Conservation (phyloP, 1,140 invertebrate species). For the Drosophila kikkawai region DNA sequence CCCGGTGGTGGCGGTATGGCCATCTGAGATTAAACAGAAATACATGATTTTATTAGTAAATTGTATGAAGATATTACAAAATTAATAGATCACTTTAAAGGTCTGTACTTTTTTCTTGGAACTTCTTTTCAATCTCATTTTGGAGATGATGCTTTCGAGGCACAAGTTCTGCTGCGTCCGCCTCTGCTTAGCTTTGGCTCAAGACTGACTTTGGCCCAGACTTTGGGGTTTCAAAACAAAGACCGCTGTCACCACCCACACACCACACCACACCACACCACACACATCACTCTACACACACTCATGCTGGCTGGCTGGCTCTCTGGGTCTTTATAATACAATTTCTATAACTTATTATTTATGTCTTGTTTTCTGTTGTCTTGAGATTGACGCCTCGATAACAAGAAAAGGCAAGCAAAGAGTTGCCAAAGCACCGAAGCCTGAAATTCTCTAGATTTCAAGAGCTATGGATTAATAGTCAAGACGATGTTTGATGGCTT, state of each 20-base stretch:
- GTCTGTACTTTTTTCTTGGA: conserved; percentile 52
- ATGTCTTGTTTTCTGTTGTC: conserved; percentile 56
- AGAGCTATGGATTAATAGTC: neutral
- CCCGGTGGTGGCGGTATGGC: conserved; percentile 87
- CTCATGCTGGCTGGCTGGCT: conserved; percentile 5
- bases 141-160: neutral
- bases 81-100: neutral
- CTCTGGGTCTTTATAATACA: conserved; percentile 50
- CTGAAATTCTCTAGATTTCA: conserved; percentile 31
- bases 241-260: conserved; percentile 68
- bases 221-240: conserved; percentile 21
- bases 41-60: neutral
- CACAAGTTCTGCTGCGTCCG: conserved; percentile 34
- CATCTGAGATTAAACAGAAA: conserved; percentile 72
- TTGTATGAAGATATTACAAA: neutral
- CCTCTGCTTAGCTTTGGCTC: conserved; percentile 35
- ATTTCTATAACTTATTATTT: conserved; percentile 73
- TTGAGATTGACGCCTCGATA: conserved; percentile 72
- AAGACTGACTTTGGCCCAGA: conserved; percentile 51
- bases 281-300: conserved; percentile 12
- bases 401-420: conserved; percentile 43
- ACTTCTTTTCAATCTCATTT: conserved; percentile 60
- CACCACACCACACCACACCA: conserved; percentile 17
- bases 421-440: conserved; percentile 46
- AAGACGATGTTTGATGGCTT: neutral